Percentiles rank a stretch among this genome's conserved stretches.
These are phyloP conservation scores for Fregetta grallaria DNA, from an alignment of 2,113 vertebrate genomes.

Conservation along the genomic window DNA sequence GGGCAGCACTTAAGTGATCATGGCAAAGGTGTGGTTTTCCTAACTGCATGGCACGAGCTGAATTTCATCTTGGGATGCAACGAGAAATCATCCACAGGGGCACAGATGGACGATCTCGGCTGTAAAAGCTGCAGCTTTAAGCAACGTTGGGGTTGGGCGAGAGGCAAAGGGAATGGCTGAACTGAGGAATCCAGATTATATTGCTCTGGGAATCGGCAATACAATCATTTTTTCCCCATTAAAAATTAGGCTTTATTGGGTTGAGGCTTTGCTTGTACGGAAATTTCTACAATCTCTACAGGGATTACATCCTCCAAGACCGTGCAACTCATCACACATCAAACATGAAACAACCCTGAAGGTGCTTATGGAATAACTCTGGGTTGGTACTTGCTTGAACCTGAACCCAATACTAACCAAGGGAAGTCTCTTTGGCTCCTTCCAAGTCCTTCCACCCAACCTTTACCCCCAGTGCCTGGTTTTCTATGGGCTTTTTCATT, in stretches of 20 bases:
- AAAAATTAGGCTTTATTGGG: background rate
- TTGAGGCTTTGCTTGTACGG: background rate
- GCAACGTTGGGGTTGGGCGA: background rate
- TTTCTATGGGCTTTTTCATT: background rate
- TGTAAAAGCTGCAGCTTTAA: background rate
- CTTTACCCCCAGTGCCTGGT: too few species aligned
- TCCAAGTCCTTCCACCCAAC: accelerated
- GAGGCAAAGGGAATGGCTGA: background rate
- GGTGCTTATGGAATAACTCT: accelerated
- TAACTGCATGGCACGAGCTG: background rate
- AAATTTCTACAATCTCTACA: background rate
- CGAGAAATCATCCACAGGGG: accelerated
- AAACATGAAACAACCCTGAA: accelerated
- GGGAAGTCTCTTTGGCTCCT: background rate
- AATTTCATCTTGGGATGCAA: background rate
- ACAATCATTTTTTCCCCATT: accelerated
- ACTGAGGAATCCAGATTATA: accelerated
- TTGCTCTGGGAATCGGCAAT: background rate
- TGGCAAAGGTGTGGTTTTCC: background rate
- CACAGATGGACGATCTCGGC: accelerated
- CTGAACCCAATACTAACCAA: accelerated
- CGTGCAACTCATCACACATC: background rate
- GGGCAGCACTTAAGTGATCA: too few species aligned
- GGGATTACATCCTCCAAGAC: background rate
- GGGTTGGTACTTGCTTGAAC: background rate